Conservation (phyloP, 2,113 vertebrate genomes). For the Edolisoma coerulescens region DNA sequence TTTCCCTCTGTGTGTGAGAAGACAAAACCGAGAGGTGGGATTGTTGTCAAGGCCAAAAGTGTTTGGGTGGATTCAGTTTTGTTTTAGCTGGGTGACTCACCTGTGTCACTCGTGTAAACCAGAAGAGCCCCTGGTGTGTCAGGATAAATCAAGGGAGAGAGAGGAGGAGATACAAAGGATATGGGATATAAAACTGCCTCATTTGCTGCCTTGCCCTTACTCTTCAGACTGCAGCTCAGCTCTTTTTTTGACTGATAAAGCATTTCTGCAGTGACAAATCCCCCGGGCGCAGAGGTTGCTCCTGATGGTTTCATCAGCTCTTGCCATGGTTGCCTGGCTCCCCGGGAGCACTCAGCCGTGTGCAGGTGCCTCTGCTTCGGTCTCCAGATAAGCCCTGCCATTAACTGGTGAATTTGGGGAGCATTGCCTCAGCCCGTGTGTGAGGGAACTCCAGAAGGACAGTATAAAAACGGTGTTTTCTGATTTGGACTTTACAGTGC, state of each 20-base stretch:
- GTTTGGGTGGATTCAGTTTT: not conserved
- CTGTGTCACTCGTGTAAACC: not conserved
- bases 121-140: too few species aligned
- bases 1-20: not conserved
- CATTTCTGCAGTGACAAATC: not conserved
- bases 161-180: not conserved
- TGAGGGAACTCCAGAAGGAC: not conserved
- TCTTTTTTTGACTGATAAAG: not conserved
- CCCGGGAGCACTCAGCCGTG: accelerated
- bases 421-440: not conserved
- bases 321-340: not conserved
- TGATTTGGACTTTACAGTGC: not conserved
- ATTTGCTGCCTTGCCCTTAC: not conserved
- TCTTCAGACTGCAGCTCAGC: not conserved
- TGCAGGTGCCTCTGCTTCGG: not conserved
- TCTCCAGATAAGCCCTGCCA: not conserved
- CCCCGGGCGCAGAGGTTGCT: not conserved
- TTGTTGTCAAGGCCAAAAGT: not conserved
- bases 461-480: not conserved
- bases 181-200: not conserved
- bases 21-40: not conserved
- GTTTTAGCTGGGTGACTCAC: accelerated
- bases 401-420: not conserved
- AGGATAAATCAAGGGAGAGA: not conserved
- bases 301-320: not conserved